phyloP scores from a whole-genome alignment of 2,113 vertebrate species.

The Macroglossus sobrinus region DNA sequence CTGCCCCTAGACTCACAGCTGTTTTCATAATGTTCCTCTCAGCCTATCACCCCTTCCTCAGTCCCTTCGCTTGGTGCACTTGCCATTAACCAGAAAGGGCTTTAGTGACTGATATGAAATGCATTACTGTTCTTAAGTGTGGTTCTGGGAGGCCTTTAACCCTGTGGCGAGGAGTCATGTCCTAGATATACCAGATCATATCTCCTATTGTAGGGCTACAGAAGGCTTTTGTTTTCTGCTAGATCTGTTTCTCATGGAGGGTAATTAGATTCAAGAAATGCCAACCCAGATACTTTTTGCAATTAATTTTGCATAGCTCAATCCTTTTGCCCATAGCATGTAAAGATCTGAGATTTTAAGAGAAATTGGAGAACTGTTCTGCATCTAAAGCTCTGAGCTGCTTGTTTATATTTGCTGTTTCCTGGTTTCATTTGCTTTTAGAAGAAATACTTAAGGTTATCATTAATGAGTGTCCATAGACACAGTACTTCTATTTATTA shows the following conservation, averaged over 20 bases:
- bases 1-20: background rate
- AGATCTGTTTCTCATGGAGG: conserved; percentile 5
- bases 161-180: background rate
- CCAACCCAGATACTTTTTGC: conserved; percentile 3
- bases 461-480: background rate
- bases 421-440: conserved; percentile 6
- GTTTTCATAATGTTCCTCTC: background rate
- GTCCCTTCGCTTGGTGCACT: background rate
- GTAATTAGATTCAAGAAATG: conserved; percentile 26
- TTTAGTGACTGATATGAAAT: background rate
- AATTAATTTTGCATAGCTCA: conserved; percentile 11
- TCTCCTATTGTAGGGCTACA: background rate
- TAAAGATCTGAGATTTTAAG: conserved; percentile 13
- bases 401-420: conserved; percentile 14
- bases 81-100: background rate
- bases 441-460: background rate
- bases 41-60: background rate
- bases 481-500: background rate
- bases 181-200: background rate
- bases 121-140: background rate
- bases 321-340: background rate
- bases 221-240: background rate
- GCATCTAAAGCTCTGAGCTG: background rate
- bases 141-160: background rate
- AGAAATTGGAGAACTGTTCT: background rate